Conservation (phyloP, 2,113 vertebrate genomes). For the Aptenodytes patagonicus region DNA sequence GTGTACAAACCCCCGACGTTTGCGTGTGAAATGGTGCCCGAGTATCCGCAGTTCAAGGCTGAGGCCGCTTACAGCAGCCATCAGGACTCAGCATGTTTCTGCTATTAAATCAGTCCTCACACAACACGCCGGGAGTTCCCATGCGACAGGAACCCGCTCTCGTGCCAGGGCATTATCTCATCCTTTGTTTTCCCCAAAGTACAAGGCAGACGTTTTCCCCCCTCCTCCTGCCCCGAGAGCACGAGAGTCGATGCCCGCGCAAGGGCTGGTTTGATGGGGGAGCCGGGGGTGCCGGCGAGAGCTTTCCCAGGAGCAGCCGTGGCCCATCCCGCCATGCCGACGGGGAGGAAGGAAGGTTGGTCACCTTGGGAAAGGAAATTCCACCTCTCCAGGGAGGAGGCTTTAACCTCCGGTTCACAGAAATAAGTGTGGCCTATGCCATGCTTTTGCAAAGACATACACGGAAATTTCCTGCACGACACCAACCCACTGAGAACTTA, state of each 20-base stretch:
- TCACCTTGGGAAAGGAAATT: background rate
- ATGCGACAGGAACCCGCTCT: background rate
- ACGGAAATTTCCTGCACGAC: background rate
- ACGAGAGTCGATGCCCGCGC: fast-evolving
- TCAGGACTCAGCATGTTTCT: constrained; percentile 28
- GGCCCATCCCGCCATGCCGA: fast-evolving
- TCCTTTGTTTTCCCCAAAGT: constrained; percentile 26
- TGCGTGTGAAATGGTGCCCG: background rate
- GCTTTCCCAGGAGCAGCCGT: background rate
- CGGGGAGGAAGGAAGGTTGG: background rate
- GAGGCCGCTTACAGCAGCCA: background rate
- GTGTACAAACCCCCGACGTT: background rate
- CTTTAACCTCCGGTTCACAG: background rate
- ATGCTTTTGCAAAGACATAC: background rate
- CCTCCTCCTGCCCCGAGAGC: background rate
- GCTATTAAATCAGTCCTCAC: constrained; percentile 20
- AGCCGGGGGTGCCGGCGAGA: background rate
- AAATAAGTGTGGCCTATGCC: fast-evolving
- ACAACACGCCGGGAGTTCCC: constrained; percentile 4
- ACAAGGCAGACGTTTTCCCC: background rate
- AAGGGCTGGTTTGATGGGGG: background rate
- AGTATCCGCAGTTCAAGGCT: background rate
- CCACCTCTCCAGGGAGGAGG: background rate
- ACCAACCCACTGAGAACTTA: background rate
- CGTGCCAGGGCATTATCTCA: constrained; percentile 63